A percentile compares a stretch with the other conserved stretches of the same genome.
Conservation (phyloP, 2,888 invertebrate species). For the Dasysyrphus tricinctus region DNA sequence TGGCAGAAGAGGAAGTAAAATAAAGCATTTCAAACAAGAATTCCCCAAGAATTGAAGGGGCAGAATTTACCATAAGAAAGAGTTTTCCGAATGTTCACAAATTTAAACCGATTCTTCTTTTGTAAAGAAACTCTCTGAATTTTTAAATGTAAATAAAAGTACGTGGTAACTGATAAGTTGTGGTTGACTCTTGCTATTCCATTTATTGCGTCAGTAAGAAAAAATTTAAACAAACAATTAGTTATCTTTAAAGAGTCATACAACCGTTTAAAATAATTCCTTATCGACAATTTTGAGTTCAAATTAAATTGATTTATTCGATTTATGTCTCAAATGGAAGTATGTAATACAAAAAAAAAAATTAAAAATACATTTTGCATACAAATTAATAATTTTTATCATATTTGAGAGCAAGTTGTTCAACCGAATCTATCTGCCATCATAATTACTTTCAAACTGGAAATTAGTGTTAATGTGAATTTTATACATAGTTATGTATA, state of each 20-base stretch:
- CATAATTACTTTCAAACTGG: neutral
- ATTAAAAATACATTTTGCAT: slow-evolving; percentile 7
- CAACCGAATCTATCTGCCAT: neutral
- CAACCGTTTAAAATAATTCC: neutral
- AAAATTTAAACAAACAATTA: too few species aligned
- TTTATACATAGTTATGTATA: neutral
- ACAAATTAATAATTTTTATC: slow-evolving; percentile 12
- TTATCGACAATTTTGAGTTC: neutral
- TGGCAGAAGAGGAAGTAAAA: too few species aligned
- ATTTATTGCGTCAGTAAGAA: too few species aligned
- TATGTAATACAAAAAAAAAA: slow-evolving; percentile 20
- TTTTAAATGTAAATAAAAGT: too few species aligned
- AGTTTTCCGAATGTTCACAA: too few species aligned
- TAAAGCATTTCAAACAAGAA: too few species aligned
- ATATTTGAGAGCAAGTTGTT: slow-evolving; percentile 11
- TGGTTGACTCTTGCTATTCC: too few species aligned
- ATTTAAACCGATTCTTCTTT: too few species aligned
- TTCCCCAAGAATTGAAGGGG: too few species aligned
- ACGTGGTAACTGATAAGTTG: too few species aligned
- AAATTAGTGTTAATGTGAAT: neutral
- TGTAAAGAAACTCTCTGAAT: too few species aligned
- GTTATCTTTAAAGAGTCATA: neutral
- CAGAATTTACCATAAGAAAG: too few species aligned
- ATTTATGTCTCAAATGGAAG: neutral
- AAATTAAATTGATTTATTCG: neutral